Percentiles rank a stretch among this genome's conserved stretches.
phyloP scores from a whole-genome alignment of 2,888 invertebrate genomes.

The Eucera pruinosa region DNA sequence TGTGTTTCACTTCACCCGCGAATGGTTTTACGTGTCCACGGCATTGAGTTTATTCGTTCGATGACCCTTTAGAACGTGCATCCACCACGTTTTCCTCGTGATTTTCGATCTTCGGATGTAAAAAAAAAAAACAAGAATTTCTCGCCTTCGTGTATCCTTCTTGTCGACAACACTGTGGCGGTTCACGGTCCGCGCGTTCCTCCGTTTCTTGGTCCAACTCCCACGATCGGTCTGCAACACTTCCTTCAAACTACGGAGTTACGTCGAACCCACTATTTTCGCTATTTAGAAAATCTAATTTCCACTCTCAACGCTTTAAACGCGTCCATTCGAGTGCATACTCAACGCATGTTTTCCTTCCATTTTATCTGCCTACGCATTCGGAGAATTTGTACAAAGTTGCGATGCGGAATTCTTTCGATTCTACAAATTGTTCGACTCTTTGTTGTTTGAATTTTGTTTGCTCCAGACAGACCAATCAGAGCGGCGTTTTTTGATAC shows the following conservation, averaged over 20 bases:
- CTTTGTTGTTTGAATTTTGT: slow-evolving; percentile 44
- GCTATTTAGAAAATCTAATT: slow-evolving; percentile 27
- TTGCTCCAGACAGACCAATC: slow-evolving; percentile 37
- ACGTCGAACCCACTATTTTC: slow-evolving; percentile 39
- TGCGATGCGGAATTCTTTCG: background rate
- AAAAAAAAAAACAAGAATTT: slow-evolving; percentile 73
- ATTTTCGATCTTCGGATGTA: slow-evolving; percentile 69
- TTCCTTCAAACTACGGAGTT: slow-evolving; percentile 48
- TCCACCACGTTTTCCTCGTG: slow-evolving; percentile 72
- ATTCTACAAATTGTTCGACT: slow-evolving; percentile 18
- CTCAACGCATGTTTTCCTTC: no score
- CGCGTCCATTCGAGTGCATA: no score
- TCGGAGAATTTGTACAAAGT: no score
- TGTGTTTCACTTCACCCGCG: slow-evolving; percentile 76
- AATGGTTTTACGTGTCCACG: slow-evolving; percentile 71
- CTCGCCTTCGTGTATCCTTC: slow-evolving; percentile 75
- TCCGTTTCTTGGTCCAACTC: slow-evolving; percentile 66
- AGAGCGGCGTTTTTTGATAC: slow-evolving; percentile 26
- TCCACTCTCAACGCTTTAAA: no score
- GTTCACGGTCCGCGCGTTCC: slow-evolving; percentile 77
- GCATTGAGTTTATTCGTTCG: slow-evolving; percentile 65
- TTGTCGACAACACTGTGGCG: slow-evolving; percentile 78
- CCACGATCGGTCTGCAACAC: slow-evolving; percentile 62
- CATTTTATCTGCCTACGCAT: no score
- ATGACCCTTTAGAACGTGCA: slow-evolving; percentile 67